Evolutionary conservation across 2,888 invertebrate genomes (phyloP).

Genomic region (Chaetoderma sp.): DNA sequence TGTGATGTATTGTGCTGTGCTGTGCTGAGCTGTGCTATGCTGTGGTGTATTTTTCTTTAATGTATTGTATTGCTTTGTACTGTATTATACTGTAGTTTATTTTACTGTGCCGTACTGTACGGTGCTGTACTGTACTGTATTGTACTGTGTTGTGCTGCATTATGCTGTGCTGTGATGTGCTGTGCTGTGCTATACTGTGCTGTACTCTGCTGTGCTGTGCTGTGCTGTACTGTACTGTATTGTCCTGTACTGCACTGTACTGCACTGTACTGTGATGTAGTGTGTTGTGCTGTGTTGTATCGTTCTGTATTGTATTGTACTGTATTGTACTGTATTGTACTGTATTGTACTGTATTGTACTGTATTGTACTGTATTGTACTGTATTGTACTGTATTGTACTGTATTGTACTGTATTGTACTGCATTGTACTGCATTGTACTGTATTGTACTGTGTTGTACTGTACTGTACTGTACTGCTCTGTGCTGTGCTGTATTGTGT

Average conservation of each 20-base stretch:
- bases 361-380: slow-evolving; percentile 32
- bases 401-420: slow-evolving; percentile 27
- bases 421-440: slow-evolving; percentile 12
- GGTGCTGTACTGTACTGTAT: slow-evolving; percentile 24
- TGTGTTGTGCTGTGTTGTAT: slow-evolving; percentile 29
- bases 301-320: slow-evolving; percentile 26
- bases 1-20: slow-evolving; percentile 11
- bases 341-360: slow-evolving; percentile 29
- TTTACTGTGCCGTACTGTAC: slow-evolving; percentile 26
- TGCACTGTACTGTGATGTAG: slow-evolving; percentile 31
- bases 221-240: slow-evolving; percentile 27
- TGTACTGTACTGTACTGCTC: slow-evolving; percentile 24
- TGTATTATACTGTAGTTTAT: slow-evolving; percentile 23
- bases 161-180: slow-evolving; percentile 29
- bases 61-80: slow-evolving; percentile 25
- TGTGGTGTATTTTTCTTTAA: slow-evolving; percentile 22
- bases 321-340: slow-evolving; percentile 27
- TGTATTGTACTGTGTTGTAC: slow-evolving; percentile 7
- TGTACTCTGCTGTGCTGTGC: slow-evolving; percentile 30
- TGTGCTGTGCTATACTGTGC: slow-evolving; percentile 25
- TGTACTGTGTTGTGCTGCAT: slow-evolving; percentile 25
- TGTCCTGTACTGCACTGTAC: slow-evolving; percentile 32
- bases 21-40: slow-evolving; percentile 24
- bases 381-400: slow-evolving; percentile 31
- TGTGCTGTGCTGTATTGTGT: slow-evolving; percentile 24